Percentiles rank a stretch among this genome's conserved stretches.
Evolutionary conservation across 2,113 vertebrate species (phyloP).

Genomic region (Gopherus flavomarginatus): DNA sequence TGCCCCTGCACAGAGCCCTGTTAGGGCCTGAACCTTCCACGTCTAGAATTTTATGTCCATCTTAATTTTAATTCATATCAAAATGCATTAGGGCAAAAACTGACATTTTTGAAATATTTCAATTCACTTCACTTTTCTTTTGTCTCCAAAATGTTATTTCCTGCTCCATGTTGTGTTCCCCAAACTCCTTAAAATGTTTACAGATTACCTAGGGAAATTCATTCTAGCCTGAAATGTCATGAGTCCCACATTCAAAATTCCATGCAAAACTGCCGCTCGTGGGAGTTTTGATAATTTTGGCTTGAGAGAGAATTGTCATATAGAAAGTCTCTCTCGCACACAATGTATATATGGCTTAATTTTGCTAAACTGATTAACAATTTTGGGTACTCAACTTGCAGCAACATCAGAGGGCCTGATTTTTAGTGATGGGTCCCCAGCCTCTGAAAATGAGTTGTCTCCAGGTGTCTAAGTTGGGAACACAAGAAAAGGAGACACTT

Average conservation of each 20-base stretch:
- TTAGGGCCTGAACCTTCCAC: background rate
- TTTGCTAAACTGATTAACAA: too few relatives aligned
- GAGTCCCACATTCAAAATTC: background rate
- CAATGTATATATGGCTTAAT: too few relatives aligned
- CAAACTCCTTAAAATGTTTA: background rate
- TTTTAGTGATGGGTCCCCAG: background rate
- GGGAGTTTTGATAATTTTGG: background rate
- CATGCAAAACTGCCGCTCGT: background rate
- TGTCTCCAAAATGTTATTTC: background rate
- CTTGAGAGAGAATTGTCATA: background rate
- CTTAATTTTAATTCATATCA: background rate
- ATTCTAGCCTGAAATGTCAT: background rate
- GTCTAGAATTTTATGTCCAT: background rate
- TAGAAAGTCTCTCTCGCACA: background rate
- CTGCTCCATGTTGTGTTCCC: background rate
- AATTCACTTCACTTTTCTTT: background rate
- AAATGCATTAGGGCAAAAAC: background rate
- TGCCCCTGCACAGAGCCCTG: background rate
- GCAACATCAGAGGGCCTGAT: too few relatives aligned
- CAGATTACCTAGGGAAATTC: background rate
- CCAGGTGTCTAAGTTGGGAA: too few relatives aligned
- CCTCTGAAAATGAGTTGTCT: too few relatives aligned
- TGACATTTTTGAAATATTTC: background rate
- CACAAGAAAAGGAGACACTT: too few relatives aligned
- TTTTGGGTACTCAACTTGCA: too few relatives aligned